Evolutionary conservation across 2,797 vertebrate species (phyloP).

Genomic region (Poecilia gillii): DNA sequence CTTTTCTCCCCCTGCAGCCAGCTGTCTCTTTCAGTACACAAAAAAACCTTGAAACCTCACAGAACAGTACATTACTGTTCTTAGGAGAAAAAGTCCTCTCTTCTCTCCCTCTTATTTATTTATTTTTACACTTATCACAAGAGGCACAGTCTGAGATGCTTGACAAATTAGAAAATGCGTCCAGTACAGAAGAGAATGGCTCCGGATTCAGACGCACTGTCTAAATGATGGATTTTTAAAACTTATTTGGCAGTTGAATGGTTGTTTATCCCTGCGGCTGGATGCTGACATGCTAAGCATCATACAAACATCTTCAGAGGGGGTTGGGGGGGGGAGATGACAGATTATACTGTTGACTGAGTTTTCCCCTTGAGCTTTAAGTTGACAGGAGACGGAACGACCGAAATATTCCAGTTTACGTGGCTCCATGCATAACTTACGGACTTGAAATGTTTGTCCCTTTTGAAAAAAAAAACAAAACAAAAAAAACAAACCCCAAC

Average conservation of each 20-base stretch:
- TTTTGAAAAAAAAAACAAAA: conserved; percentile 2
- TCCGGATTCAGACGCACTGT: conserved; percentile 26
- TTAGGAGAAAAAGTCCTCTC: conserved; percentile 4
- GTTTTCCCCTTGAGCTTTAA: conserved; percentile 20
- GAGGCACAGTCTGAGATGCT: conserved; percentile 23
- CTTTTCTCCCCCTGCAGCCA: background rate
- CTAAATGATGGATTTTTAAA: conserved; percentile 48
- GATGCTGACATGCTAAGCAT: conserved; percentile 53
- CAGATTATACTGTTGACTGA: conserved; percentile 23
- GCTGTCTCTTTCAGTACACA: background rate
- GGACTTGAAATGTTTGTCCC: background rate
- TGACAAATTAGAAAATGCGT: conserved; percentile 37
- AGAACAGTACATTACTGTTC: conserved; percentile 6
- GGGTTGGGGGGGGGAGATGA: background rate
- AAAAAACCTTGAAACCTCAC: conserved; percentile 3
- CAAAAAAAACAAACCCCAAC: background rate
- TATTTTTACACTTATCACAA: conserved; percentile 6
- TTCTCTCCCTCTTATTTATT: background rate
- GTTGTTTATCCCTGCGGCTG: conserved; percentile 58
- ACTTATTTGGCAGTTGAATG: conserved; percentile 49
- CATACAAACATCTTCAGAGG: conserved; percentile 26
- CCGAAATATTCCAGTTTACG: background rate
- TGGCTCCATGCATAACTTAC: background rate
- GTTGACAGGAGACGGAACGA: background rate
- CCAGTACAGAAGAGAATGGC: conserved; percentile 18